Base-by-base conservation (phyloP, 2,113 vertebrate genomes). In the Uria aalge region DNA sequence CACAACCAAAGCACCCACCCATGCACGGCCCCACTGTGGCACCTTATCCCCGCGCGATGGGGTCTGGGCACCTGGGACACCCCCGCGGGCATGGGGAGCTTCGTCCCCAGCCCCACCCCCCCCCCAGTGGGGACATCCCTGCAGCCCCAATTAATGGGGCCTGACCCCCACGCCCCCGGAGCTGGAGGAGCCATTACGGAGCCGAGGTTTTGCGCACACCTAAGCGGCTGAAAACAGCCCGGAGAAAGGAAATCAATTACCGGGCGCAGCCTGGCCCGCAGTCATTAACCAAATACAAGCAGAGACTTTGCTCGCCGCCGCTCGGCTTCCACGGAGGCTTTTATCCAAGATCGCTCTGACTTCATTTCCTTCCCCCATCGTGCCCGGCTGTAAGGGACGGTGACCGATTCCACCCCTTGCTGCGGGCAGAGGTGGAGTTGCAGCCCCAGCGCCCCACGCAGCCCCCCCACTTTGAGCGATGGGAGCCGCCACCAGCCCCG, bases 211-310 rank as follows among this genome's bases (percentile, higher is more conserved):
- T 40, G 69, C 83, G 16, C 91, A 55, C 94, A 92, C 87, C 93
- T 89, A 38, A 95, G 85, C 19, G 20, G 91, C 92, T 95, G 91
- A 62, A 94, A 97, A 96, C 45, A 92, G 86, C 92, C 75, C 13
- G 11, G 69, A 92, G 95, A 88, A 95, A 93, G 92, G 88, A 92
- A 96, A 96, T 91, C 73, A 82, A 92, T 95, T 63, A n/a, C 85
- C 53, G 18, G 81, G 85, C 90, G 4, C 76, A 80, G 82, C 80
- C 77, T 34, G 40, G 94, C 93, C 95, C 38, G 47, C 90, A 89
- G 66, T 68, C 87, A 93, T 78, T 78, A 92, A 94, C 76, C 87
- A 77, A 80, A 66, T 4, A 23, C 30, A 38, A 52, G 87, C 76
- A 32, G 59, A 92, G 72, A 29, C 85, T 77, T 75, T 69, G 85